Conservation (phyloP, 2,888 invertebrate genomes). For the Amblyteles armatorius region DNA sequence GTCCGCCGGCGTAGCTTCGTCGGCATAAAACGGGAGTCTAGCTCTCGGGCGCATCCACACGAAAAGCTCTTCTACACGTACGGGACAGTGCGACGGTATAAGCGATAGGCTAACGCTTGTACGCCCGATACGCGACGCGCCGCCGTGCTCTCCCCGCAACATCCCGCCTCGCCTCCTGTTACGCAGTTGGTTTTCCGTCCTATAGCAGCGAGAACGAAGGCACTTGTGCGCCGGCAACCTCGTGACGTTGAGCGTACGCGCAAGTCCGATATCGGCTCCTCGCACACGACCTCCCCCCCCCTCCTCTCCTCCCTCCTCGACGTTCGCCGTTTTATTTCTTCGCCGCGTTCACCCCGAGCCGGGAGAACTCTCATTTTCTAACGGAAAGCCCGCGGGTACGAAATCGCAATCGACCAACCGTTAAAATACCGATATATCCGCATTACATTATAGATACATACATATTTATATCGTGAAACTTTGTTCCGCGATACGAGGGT, state of each 20-base stretch:
- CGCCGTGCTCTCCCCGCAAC: neutral
- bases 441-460: neutral
- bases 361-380: conserved; percentile 4
- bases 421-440: neutral
- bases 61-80: neutral
- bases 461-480: too few species aligned
- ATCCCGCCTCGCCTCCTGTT: conserved; percentile 14
- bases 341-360: conserved; percentile 15
- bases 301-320: neutral
- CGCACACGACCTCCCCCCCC: neutral
- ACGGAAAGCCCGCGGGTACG: neutral
- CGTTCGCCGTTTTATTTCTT: conserved; percentile 1
- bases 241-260: conserved; percentile 50
- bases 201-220: conserved; percentile 34
- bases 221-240: conserved; percentile 49
- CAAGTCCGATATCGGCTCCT: conserved; percentile 28
- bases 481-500: too few species aligned
- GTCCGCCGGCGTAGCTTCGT: neutral
- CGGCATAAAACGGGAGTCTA: neutral
- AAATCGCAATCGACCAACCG: neutral
- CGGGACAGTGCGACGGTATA: too few species aligned
- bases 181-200: conserved; percentile 29
- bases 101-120: neutral
- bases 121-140: conserved; percentile 1
- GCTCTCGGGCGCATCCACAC: neutral